Percentiles rank a stretch among this genome's conserved stretches.
Conservation (phyloP, 2,888 invertebrate species). For the Melinaea marsaeus region DNA sequence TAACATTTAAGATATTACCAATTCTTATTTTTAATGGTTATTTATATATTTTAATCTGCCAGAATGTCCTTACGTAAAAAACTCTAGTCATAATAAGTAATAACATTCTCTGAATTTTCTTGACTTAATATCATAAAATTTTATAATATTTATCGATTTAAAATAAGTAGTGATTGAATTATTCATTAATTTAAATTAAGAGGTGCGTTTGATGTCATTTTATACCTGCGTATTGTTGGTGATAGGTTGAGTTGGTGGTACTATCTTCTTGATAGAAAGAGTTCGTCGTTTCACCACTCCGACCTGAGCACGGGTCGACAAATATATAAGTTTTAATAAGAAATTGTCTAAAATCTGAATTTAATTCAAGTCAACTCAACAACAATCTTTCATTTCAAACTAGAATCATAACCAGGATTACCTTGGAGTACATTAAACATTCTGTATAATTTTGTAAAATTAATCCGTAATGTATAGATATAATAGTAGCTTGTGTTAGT, state of each 20-base stretch:
- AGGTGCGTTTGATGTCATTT: neutral
- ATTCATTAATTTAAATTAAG: no score
- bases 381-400: neutral
- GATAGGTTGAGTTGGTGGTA: slow-evolving; percentile 62
- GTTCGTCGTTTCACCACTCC: slow-evolving; percentile 70
- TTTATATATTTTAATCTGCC: neutral
- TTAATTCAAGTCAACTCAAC: no score
- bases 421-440: neutral
- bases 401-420: neutral
- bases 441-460: neutral
- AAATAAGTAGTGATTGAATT: no score
- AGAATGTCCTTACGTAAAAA: neutral
- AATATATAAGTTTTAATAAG: neutral
- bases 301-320: slow-evolving; percentile 41
- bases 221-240: slow-evolving; percentile 60
- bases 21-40: no score
- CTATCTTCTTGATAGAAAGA: slow-evolving; percentile 74
- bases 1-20: slow-evolving; percentile 24
- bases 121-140: no score
- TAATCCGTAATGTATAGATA: neutral
- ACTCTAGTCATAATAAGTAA: no score
- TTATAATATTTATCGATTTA: no score
- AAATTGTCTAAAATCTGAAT: no score
- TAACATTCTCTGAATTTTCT: no score
- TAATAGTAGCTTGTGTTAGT: neutral